Evolutionary conservation across 2,888 invertebrate genomes (phyloP), one percentile per base, ranked within the genome.

Genomic region (Lissonota sp.): DNA sequence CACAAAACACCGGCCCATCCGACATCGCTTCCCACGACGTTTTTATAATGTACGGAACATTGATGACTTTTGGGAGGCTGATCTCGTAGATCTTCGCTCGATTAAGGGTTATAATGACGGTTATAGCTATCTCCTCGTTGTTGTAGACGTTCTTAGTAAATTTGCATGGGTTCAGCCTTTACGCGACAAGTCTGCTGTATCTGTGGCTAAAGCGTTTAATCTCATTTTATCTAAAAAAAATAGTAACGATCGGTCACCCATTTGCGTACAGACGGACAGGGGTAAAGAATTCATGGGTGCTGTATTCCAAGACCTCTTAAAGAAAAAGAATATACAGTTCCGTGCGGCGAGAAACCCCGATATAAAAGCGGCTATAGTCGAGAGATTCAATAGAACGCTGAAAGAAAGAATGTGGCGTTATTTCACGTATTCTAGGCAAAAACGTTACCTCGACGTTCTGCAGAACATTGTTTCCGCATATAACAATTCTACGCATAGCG

Each of bases 211-310:
- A 39, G 86, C 73, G 0, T 87, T 88, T 73, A 40, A 67, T 4
- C 69, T 76, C 14, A 87, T 88, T 49, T 70, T 88, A 0, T 49
- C 37, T 2, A 4, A 16, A 40, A 66, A 76, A 46, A 42, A 64
- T 5, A 66, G 55, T 46, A 44, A 79, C 3, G 63, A 58, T 12
- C 6, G 74, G 5, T 2, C 40, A n/a, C 83, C 83, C 0, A 53
- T 85, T 8, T 42, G 44, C 6, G 42, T 85, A 16, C 86, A 88
- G 58, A 76, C 85, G 0, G 87, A 89, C 64, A 83, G 70, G 42
- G 87, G 87, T 5, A 84, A 81, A 79, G 86, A 88, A 63, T 88
- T 87, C 78, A 72, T 78, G 0, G 84, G 77, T 57, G 57, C 53
- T 6, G 42, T 42, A 10, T 82, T 84, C 40, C 79, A 81, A 63